Base-by-base conservation (phyloP, 2,888 invertebrate genomes). In the Cheilosia vulpina region DNA sequence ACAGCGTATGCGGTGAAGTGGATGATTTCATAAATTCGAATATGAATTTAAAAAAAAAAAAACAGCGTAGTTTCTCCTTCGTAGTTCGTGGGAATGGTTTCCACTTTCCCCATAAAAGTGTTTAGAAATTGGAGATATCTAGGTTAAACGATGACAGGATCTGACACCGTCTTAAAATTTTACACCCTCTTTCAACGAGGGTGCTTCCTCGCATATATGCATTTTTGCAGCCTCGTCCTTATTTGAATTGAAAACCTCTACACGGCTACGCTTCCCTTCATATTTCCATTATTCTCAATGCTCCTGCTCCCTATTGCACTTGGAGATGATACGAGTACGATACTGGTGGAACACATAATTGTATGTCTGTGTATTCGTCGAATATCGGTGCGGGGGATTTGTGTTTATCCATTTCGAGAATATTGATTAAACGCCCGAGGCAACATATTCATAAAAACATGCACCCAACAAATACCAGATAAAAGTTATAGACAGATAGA, bases 381-480 rank as follows among this genome's bases (percentile, higher is more conserved):
- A 60, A 43, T 27, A 41, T 17, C 17, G 2, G 50, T 45, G 9
- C 50, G 63, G 53, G 52, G 52, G 69, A 66, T 55, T 60, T 53
- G 68, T 65, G 78, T 69, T 73, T 78, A 78, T 72, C 55, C 72
- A 73, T 78, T 63, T 75, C 50, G 65, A 65, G 75, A 76, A 84
- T 75, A 75, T 75, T 84, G 83, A 84, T 84, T 79, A 79, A 84
- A 69, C 75, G 71, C 63, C 65, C 58, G 69, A 55, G 71, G 75
- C 50, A 55, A 60, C 63, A 55, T 27, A 27, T 76, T 62, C 63
- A 78, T 73, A 72, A 78, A 83, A 78, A 50, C 38, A 65, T 57
- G 19, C 43, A 81, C 15, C 38, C 55, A 68, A 31, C 47, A 24
- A 68, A 63, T 17, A 63, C 17, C 38, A 3, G 7, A 24, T 53